Evolutionary conservation across 2,888 invertebrate genomes (phyloP).

Genomic region (Orthonevra nobilis): DNA sequence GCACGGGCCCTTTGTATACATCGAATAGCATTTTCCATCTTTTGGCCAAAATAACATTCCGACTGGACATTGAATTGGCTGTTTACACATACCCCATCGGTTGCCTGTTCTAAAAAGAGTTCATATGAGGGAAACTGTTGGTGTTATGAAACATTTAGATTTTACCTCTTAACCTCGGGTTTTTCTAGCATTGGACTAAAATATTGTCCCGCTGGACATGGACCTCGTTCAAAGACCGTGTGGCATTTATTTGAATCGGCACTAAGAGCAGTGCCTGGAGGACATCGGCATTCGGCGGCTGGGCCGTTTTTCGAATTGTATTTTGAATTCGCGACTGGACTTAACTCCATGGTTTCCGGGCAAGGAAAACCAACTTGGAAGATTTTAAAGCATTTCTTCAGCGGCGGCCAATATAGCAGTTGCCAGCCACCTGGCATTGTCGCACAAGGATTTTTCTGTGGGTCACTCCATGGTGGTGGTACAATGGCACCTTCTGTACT

Average conservation of each 20-base stretch:
- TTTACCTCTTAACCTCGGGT: constrained; percentile 71
- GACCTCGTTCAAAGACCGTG: constrained; percentile 87
- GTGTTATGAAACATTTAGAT: neutral
- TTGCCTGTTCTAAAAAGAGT: constrained; percentile 80
- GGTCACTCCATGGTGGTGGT: constrained; percentile 93
- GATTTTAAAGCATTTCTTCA: constrained; percentile 92
- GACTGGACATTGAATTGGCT: constrained; percentile 84
- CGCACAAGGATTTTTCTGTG: constrained; percentile 90
- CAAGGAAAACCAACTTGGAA: constrained; percentile 92
- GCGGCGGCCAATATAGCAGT: constrained; percentile 90
- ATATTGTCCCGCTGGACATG: constrained; percentile 87
- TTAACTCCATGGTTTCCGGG: constrained; percentile 91
- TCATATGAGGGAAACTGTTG: constrained; percentile 50
- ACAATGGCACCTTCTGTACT: constrained; percentile 81
- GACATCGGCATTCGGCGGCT: constrained; percentile 90
- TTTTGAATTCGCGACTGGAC: constrained; percentile 81
- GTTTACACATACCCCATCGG: constrained; percentile 88
- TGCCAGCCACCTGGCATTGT: constrained; percentile 91
- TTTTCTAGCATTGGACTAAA: constrained; percentile 85
- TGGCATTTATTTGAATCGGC: constrained; percentile 86
- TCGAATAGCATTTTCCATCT: constrained; percentile 87
- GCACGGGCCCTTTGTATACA: constrained; percentile 88
- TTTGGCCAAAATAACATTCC: constrained; percentile 88
- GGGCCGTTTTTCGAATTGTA: constrained; percentile 82
- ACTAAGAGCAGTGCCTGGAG: constrained; percentile 88